A percentile compares a stretch with the other conserved stretches of the same genome.
Evolutionary conservation across 2,797 vertebrate genomes (phyloP).

Genomic region (Anisognathus igniventris): DNA sequence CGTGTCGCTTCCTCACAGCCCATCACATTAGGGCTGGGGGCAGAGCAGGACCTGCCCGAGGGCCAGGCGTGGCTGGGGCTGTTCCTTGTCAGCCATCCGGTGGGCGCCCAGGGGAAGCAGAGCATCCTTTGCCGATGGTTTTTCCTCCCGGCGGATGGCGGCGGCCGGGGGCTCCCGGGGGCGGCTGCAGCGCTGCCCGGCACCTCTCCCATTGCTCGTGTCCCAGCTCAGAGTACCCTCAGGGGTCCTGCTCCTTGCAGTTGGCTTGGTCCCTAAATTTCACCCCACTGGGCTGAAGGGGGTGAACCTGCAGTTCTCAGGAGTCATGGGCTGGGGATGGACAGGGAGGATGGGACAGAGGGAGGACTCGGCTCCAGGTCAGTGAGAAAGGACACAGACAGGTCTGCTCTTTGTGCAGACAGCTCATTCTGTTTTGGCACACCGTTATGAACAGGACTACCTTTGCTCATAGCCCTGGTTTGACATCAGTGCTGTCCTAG

Average conservation of each 20-base stretch:
- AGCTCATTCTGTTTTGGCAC: neutral
- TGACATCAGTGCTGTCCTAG: neutral
- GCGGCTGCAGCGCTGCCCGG: neutral
- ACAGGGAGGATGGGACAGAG: rapidly evolving
- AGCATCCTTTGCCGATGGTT: neutral
- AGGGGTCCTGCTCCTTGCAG: neutral
- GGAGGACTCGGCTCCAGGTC: neutral
- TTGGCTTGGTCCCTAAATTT: neutral
- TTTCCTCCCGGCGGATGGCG: neutral
- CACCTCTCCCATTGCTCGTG: neutral
- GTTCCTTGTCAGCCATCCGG: neutral
- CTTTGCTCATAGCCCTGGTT: neutral
- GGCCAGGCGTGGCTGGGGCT: neutral
- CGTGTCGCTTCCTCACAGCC: rapidly evolving
- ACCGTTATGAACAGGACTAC: too few relatives aligned
- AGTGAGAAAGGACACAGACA: neutral
- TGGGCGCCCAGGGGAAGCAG: neutral
- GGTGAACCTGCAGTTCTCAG: neutral
- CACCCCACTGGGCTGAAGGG: rapidly evolving
- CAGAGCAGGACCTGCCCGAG: neutral
- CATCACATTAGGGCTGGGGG: neutral
- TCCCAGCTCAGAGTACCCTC: neutral
- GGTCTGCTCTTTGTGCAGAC: rapidly evolving
- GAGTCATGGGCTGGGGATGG: neutral
- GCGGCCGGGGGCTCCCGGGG: neutral